Conservation (phyloP, 2,888 invertebrate genomes). For the Caradrina kadenii region DNA sequence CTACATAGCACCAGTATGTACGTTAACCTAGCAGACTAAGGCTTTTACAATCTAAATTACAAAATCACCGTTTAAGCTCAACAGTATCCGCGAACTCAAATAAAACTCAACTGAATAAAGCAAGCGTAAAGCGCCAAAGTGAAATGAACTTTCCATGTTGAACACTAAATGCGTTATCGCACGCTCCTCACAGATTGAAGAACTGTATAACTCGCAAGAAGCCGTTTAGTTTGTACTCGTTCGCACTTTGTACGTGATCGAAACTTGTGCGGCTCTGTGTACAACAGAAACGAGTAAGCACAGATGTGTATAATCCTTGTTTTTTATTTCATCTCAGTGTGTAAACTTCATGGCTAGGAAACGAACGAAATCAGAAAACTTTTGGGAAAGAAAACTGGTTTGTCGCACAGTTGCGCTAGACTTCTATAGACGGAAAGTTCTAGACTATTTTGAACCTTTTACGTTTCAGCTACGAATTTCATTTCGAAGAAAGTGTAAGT, state of each 20-base stretch:
- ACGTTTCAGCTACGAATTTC: slow-evolving; percentile 22
- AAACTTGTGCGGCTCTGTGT: slow-evolving; percentile 72
- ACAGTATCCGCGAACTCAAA: slow-evolving; percentile 58
- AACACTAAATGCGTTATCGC: slow-evolving; percentile 65
- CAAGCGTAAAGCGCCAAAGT: slow-evolving; percentile 49
- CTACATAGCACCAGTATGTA: background rate
- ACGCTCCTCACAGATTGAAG: slow-evolving; percentile 47
- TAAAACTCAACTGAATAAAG: slow-evolving; percentile 62
- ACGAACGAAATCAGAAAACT: slow-evolving; percentile 50
- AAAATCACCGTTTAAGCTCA: slow-evolving; percentile 40
- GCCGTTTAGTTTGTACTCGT: slow-evolving; percentile 75
- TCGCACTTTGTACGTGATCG: slow-evolving; percentile 77
- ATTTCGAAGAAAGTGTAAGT: slow-evolving; percentile 5
- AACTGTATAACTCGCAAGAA: slow-evolving; percentile 65
- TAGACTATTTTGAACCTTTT: slow-evolving; percentile 25
- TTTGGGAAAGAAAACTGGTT: slow-evolving; percentile 28
- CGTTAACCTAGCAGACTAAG: slow-evolving; percentile 7
- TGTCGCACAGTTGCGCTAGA: slow-evolving; percentile 37
- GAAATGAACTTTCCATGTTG: slow-evolving; percentile 66
- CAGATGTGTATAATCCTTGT: slow-evolving; percentile 70
- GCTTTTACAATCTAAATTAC: slow-evolving; percentile 29
- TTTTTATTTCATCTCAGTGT: slow-evolving; percentile 64
- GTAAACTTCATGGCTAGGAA: slow-evolving; percentile 50
- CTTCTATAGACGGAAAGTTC: slow-evolving; percentile 21
- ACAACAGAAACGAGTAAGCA: slow-evolving; percentile 70